phyloP scores from a whole-genome alignment of 2,888 invertebrate genomes.

The Oscheius sp. region DNA sequence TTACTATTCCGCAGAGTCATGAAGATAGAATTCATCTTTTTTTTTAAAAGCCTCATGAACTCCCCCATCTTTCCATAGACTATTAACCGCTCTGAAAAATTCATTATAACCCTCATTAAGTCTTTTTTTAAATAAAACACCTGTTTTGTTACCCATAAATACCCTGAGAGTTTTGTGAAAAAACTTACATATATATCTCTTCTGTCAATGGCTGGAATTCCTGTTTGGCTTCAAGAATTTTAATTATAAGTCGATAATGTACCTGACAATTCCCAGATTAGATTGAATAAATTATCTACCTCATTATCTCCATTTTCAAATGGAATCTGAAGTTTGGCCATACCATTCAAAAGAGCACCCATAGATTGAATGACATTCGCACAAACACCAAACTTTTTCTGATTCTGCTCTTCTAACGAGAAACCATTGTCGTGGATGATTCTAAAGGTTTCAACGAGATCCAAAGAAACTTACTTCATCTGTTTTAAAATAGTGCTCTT shows the following conservation, averaged over 20 bases:
- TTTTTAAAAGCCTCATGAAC: constrained; percentile 98
- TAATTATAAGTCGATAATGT: constrained; percentile 3
- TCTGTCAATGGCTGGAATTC: constrained; percentile 39
- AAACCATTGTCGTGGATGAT: constrained; percentile 99
- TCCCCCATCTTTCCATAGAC: constrained; percentile 86
- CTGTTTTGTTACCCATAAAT: too few relatives aligned
- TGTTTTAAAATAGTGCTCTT: constrained; percentile 99
- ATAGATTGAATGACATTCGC: constrained; percentile 99
- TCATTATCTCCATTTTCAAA: constrained; percentile 19
- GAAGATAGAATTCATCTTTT: constrained; percentile 99
- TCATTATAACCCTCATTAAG: too few relatives aligned
- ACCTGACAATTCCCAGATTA: neutral
- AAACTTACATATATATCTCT: constrained; percentile 11
- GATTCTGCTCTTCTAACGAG: constrained; percentile 98
- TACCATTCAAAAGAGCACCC: constrained; percentile 65
- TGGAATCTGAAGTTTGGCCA: constrained; percentile 43
- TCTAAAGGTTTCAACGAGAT: constrained; percentile 74
- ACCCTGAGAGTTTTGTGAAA: too few relatives aligned
- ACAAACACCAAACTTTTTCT: constrained; percentile 98
- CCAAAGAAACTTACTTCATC: too few relatives aligned
- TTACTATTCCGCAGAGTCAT: constrained; percentile 99
- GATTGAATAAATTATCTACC: neutral
- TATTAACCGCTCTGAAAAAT: constrained; percentile 48
- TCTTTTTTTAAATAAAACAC: too few relatives aligned
- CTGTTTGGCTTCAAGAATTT: constrained; percentile 26